Evolutionary conservation across 1,140 invertebrate species (phyloP), one percentile per base, ranked within the genome.

Genomic region (Conus ventricosus): DNA sequence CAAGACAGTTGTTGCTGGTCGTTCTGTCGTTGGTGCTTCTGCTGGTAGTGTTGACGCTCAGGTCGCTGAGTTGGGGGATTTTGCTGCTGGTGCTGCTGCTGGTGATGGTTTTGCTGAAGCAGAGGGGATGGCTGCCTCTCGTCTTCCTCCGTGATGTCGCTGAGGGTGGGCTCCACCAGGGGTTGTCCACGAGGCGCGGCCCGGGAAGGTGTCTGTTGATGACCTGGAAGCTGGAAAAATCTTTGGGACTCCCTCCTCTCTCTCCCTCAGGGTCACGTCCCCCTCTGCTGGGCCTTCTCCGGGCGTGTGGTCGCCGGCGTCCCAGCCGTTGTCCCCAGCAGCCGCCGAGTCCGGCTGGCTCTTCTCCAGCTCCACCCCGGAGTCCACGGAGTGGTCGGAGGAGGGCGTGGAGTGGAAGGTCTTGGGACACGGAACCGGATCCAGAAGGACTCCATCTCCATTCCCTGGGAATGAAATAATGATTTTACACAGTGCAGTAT

Each of bases 361-460:
- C 25, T 78, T 87, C 54, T 87, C 85, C 20, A 87, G 51, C 15
- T 76, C 71, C n/a, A 87, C 51, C 1, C 85, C 85, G 5, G 85
- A 87, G 85, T 87, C 85, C 10, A 57, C 75, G 54, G 85, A 87
- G 51, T 87, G 39, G 75, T 87, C 85, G 17, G 84, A 85, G 6
- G 84, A 67, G 5, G 85, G 67, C 54, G 53, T 71, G 6, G 85
- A 87, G 54, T 55, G 5, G 51, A 51, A 6, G 25, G 27, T 87
- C 75, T 87, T 87, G 17, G 67, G 20, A 78, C 20, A 11, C 85
- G 85, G 51, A 23, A 25, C 11, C 71, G 39, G n/a, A 87, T 11
- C 85, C 85, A 87, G 71, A 75, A 87, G 51, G 85, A 87, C 75
- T 87, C 85, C 54, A 87, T 20, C 25, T 87, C 85, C 85, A 78